Conservation (phyloP, 2,797 vertebrate genomes). For the Selene dorsalis region DNA sequence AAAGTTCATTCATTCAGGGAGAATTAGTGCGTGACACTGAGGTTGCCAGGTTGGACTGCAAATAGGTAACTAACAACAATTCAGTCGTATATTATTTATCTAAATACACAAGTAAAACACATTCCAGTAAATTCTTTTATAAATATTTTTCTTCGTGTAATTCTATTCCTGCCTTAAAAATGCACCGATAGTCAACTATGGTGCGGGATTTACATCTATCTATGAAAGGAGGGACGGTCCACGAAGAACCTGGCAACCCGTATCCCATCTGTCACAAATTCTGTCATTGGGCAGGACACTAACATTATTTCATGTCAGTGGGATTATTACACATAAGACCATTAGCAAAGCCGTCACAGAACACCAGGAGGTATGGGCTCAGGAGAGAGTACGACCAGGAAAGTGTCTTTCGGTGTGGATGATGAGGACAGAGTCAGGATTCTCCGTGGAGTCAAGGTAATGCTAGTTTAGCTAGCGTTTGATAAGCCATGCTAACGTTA, state of each 20-base stretch:
- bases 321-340: neutral
- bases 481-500: constrained; percentile 50
- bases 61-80: neutral
- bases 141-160: accelerated
- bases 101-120: neutral
- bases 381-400: constrained; percentile 86
- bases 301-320: constrained; percentile 27
- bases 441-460: constrained; percentile 93
- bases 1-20: neutral
- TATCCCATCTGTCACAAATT: constrained; percentile 64
- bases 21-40: neutral
- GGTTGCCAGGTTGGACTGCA: constrained; percentile 57
- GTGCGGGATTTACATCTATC: neutral
- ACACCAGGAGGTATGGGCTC: constrained; percentile 83
- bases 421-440: constrained; percentile 91
- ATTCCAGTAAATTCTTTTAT: accelerated
- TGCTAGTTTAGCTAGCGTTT: constrained; percentile 66
- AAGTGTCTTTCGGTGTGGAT: constrained; percentile 91
- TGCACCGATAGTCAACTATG: accelerated
- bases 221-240: neutral
- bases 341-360: neutral
- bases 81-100: accelerated
- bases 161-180: accelerated
- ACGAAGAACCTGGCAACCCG: constrained; percentile 65
- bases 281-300: constrained; percentile 69